phyloP scores from a whole-genome alignment of 2,113 vertebrate genomes.

The Apeltes quadracus region DNA sequence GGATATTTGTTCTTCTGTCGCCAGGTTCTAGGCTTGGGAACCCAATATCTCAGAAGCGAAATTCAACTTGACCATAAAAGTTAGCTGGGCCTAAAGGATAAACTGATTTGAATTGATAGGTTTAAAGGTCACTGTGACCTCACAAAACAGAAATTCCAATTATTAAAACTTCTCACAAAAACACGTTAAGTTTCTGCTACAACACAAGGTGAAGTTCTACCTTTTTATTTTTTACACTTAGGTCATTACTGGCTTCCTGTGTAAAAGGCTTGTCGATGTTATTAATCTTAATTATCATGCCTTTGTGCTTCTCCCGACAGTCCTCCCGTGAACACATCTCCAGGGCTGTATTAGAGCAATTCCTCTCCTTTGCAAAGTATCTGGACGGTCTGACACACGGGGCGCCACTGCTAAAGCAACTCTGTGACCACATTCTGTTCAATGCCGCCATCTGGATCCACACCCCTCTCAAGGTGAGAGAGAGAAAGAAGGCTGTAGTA shows the following conservation, averaged over 20 bases:
- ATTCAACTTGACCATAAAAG: not conserved
- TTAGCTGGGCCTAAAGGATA: not conserved
- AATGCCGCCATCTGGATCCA: slow-evolving; percentile 99
- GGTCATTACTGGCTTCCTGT: too few species aligned
- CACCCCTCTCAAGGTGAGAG: slow-evolving; percentile 94
- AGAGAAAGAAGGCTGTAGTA: not conserved
- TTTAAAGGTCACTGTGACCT: not conserved
- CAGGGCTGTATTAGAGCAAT: slow-evolving; percentile 94
- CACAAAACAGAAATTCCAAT: not conserved
- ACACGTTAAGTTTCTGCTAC: not conserved
- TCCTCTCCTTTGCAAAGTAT: slow-evolving; percentile 97
- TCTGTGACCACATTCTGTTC: slow-evolving; percentile 98
- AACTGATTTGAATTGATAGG: not conserved
- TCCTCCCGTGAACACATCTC: slow-evolving; percentile 95
- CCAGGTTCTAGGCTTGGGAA: not conserved
- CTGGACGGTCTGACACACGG: slow-evolving; percentile 94
- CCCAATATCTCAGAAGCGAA: not conserved
- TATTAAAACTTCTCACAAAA: not conserved
- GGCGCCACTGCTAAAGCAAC: slow-evolving; percentile 94
- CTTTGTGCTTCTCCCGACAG: slow-evolving; percentile 69
- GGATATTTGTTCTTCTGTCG: not conserved
- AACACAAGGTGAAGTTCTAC: too few species aligned
- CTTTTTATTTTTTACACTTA: too few species aligned
- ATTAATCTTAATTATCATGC: slow-evolving; percentile 3
- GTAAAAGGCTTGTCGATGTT: not conserved